Conservation (phyloP, 2,888 invertebrate species). For the Nineta flava region DNA sequence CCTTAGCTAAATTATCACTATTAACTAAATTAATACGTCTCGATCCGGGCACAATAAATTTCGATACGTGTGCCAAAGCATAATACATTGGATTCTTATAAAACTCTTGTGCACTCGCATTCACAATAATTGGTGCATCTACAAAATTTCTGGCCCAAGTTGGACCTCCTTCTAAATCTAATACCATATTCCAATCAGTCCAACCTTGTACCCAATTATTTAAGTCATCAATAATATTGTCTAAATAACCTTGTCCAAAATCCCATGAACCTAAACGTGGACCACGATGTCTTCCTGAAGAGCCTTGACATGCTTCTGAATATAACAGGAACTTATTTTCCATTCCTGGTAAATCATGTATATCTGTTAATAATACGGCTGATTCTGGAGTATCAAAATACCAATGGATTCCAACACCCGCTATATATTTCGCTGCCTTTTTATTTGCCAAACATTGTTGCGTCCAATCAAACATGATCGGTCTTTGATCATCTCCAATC, state of each 20-base stretch:
- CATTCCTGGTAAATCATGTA: slow-evolving; percentile 35
- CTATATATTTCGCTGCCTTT: slow-evolving; percentile 41
- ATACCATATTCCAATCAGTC: slow-evolving; percentile 81
- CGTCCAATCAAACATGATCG: slow-evolving; percentile 47
- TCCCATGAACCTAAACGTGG: slow-evolving; percentile 62
- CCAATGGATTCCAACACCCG: slow-evolving; percentile 73
- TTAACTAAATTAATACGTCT: slow-evolving; percentile 21
- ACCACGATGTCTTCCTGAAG: neutral
- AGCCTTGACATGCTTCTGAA: slow-evolving; percentile 68
- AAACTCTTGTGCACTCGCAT: slow-evolving; percentile 47
- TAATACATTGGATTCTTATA: slow-evolving; percentile 85
- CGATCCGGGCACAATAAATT: slow-evolving; percentile 48
- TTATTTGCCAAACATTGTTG: slow-evolving; percentile 21
- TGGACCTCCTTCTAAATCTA: slow-evolving; percentile 62
- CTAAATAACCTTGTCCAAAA: slow-evolving; percentile 48
- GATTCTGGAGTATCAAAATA: slow-evolving; percentile 58
- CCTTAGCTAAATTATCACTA: slow-evolving; percentile 22
- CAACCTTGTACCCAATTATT: slow-evolving; percentile 65
- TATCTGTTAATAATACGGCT: slow-evolving; percentile 35
- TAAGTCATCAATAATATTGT: slow-evolving; percentile 44
- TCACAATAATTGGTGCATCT: slow-evolving; percentile 62
- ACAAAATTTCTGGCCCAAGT: slow-evolving; percentile 64
- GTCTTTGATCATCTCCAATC: slow-evolving; percentile 59
- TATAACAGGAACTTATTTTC: slow-evolving; percentile 57
- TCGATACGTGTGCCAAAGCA: slow-evolving; percentile 58